phyloP scores from a whole-genome alignment of 1,140 invertebrate species.

The Drosophila pachea region DNA sequence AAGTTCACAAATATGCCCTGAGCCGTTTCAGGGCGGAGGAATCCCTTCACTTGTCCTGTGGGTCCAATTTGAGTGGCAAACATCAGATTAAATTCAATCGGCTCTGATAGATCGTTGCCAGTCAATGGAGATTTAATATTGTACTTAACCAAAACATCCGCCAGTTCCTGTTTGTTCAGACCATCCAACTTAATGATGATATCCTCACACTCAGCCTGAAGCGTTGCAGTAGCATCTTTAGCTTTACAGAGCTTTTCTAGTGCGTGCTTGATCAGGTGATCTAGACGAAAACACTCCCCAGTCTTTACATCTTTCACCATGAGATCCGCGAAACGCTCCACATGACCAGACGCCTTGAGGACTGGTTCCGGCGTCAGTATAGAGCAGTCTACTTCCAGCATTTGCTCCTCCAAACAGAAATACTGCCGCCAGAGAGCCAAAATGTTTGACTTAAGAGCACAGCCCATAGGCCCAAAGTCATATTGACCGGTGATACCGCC shows the following conservation, averaged over 20 bases:
- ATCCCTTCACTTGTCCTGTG: conserved; percentile 95
- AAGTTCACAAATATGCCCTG: conserved; percentile 99
- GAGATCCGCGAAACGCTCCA: conserved; percentile 98
- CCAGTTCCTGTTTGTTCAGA: conserved; percentile 94
- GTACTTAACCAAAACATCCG: conserved; percentile 89
- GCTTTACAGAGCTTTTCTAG: conserved; percentile 93
- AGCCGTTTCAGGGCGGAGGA: conserved; percentile 97
- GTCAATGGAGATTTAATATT: conserved; percentile 97
- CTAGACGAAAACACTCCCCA: conserved; percentile 97
- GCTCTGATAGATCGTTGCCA: conserved; percentile 95
- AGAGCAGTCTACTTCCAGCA: conserved; percentile 99
- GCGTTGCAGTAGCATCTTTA: conserved; percentile 87
- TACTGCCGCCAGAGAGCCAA: conserved; percentile 96
- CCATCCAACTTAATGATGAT: conserved; percentile 92
- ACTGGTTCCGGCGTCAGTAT: conserved; percentile 98
- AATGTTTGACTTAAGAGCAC: conserved; percentile 97
- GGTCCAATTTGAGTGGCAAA: conserved; percentile 98
- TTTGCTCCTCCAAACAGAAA: conserved; percentile 98
- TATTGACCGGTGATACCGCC: conserved; percentile 96
- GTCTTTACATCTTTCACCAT: conserved; percentile 99
- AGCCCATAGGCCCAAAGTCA: conserved; percentile 99
- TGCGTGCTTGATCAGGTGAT: conserved; percentile 98
- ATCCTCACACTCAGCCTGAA: conserved; percentile 88
- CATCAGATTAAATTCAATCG: conserved; percentile 99
- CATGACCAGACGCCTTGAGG: conserved; percentile 98